Base-by-base conservation (phyloP, 2,113 vertebrate species). In the Ctenodactylus gundi region DNA sequence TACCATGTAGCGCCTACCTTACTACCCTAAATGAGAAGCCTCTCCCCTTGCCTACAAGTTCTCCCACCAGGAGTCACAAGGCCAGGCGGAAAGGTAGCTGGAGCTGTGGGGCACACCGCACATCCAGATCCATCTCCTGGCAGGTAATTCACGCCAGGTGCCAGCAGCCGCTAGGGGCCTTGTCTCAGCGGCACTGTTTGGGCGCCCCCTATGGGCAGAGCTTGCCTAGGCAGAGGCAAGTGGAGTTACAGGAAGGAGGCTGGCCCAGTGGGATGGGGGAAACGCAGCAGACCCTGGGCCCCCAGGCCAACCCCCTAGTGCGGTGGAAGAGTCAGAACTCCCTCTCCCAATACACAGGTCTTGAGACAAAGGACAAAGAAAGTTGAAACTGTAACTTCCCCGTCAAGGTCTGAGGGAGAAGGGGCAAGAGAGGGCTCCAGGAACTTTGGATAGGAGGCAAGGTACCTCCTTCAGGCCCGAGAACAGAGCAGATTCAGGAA, bases 161-260 rank as follows among this genome's bases (percentile, higher is more conserved):
- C 21, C 6, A 13, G 60, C 60, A 0, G 58, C 3, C 6, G 36
- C 36, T 4, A 6, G 2, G 36, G 0, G 81, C 10, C 92, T 18
- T 0, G 34, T 13, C 31, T 77, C 65, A 85, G 31, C 31, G 7
- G 39, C 91, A 96, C 90, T 90, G 92, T 97, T 95, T 88, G 96
- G 57, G 95, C 95, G 96, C 96, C 96, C 97, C 97, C 97, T 97
- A 78, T 96, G 90, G 95, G 95, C 77, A 57, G 93, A 93, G 87
- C 55, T 55, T 15, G 70, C 39, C 17, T 4, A 1, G 5, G 68
- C 23, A 0, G 78, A 12, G 39, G 49, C 57, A 65, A 83, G 44
- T 18, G 31, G 49, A 64, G 46, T 46, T 5, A 0, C n/a, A 34
- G 51, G 36, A 13, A 20, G 12, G 51, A 83, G 64, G 10, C 20